Percentiles rank a stretch among this genome's conserved stretches.
These are phyloP conservation scores for Galago senegalensis DNA, from an alignment of 2,797 vertebrate species.

Conservation along the genomic window DNA sequence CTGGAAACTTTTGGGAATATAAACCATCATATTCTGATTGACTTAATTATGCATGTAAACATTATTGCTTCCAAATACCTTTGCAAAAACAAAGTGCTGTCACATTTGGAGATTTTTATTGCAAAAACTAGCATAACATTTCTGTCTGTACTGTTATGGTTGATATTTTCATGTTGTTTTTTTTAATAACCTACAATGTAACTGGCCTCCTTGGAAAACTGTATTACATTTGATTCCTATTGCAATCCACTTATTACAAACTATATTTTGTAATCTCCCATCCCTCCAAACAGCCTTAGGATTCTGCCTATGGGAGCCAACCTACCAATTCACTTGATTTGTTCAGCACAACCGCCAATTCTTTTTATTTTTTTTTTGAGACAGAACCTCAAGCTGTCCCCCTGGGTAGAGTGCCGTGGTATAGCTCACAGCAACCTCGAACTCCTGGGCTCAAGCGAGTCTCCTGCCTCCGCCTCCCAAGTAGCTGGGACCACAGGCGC, in stretches of 20 bases:
- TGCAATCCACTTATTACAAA: slow-evolving; percentile 75
- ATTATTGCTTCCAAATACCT: slow-evolving; percentile 37
- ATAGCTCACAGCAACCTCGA: no score
- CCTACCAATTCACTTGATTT: slow-evolving; percentile 80
- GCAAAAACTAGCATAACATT: slow-evolving; percentile 67
- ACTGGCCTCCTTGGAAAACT: slow-evolving; percentile 83
- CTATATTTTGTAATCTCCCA: slow-evolving; percentile 76
- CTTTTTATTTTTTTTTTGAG: slow-evolving; percentile 7
- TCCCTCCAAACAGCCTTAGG: slow-evolving; percentile 75
- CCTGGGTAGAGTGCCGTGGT: no score
- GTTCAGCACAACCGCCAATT: slow-evolving; percentile 81
- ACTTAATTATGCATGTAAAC: background rate
- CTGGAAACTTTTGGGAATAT: background rate
- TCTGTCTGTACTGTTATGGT: slow-evolving; percentile 72
- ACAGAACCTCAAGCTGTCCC: no score
- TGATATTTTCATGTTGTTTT: slow-evolving; percentile 82
- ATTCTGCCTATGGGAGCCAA: slow-evolving; percentile 80
- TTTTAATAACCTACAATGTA: slow-evolving; percentile 76
- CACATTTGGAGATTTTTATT: slow-evolving; percentile 40
- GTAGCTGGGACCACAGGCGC: no score
- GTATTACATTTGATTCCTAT: slow-evolving; percentile 76
- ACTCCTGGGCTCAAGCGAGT: no score
- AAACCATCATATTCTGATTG: background rate
- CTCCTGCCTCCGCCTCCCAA: no score
- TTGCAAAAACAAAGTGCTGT: slow-evolving; percentile 24